These are phyloP conservation scores for Pluvianellus socialis DNA, from an alignment of 2,113 vertebrate genomes.

Conservation along the genomic window DNA sequence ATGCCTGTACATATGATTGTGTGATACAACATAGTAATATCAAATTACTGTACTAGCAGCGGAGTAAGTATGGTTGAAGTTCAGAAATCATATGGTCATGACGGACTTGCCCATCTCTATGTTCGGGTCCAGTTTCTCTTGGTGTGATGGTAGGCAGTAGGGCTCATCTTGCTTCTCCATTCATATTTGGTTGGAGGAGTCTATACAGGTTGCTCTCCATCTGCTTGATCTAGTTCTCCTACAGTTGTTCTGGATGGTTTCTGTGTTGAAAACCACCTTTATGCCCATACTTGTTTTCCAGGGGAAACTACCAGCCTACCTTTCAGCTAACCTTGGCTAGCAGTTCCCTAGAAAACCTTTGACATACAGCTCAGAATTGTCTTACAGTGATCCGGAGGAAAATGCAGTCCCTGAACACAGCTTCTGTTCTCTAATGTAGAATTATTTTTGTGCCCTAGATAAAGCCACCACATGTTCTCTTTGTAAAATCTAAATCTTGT, in stretches of 20 bases:
- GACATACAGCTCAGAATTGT: background rate
- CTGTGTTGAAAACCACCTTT: background rate
- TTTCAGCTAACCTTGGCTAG: background rate
- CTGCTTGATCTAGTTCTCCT: background rate
- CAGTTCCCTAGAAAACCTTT: background rate
- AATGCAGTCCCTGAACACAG: fast-evolving
- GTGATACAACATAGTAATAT: background rate
- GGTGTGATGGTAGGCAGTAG: background rate
- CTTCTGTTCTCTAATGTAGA: background rate
- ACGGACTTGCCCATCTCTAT: fast-evolving
- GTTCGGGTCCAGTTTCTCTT: background rate
- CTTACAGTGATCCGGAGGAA: background rate
- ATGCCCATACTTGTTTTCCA: background rate
- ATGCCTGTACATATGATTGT: background rate
- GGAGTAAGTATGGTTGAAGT: background rate
- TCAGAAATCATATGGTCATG: background rate
- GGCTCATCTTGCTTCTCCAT: background rate
- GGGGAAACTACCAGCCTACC: background rate
- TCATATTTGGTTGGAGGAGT: background rate
- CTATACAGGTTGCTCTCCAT: background rate
- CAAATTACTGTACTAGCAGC: background rate
- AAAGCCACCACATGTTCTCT: background rate
- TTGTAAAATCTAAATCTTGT: background rate
- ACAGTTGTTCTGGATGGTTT: background rate
- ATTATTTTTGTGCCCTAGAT: background rate